Conservation (phyloP, 1,140 invertebrate genomes). For the Ditylenchus dipsaci region DNA sequence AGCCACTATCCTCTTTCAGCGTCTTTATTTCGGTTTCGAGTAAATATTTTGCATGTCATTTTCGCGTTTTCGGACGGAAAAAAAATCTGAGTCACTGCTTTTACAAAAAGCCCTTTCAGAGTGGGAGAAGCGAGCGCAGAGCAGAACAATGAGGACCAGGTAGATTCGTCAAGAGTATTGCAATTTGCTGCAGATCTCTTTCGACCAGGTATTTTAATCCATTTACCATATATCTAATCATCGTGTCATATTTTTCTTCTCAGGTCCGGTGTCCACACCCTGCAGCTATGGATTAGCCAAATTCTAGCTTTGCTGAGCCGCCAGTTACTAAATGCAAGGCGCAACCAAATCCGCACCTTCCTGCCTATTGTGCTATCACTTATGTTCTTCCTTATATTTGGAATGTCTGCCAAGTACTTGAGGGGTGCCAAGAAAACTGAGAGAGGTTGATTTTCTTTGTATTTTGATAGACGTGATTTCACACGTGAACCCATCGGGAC, state of each 20-base stretch:
- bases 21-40: too few relatives aligned
- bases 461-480: neutral
- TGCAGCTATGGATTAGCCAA: slow-evolving; percentile 26
- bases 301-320: slow-evolving; percentile 33
- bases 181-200: slow-evolving; percentile 11
- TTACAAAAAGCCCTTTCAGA: slow-evolving; percentile 4
- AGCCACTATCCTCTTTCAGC: too few relatives aligned
- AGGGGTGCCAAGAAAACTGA: neutral
- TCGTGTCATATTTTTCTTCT: neutral
- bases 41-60: too few relatives aligned
- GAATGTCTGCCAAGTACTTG: slow-evolving; percentile 8
- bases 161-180: neutral
- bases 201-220: slow-evolving; percentile 3
- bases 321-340: slow-evolving; percentile 27
- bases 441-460: neutral
- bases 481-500: too few relatives aligned
- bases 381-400: slow-evolving; percentile 26
- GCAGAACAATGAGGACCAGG: slow-evolving; percentile 10
- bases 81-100: too few relatives aligned
- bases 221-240: neutral
- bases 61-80: too few relatives aligned
- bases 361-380: slow-evolving; percentile 29
- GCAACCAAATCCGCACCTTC: slow-evolving; percentile 32
- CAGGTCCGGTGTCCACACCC: neutral
- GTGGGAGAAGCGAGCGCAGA: slow-evolving; percentile 41